Base-by-base conservation (phyloP, 2,888 invertebrate species). In the Barypeithes pellucidus region DNA sequence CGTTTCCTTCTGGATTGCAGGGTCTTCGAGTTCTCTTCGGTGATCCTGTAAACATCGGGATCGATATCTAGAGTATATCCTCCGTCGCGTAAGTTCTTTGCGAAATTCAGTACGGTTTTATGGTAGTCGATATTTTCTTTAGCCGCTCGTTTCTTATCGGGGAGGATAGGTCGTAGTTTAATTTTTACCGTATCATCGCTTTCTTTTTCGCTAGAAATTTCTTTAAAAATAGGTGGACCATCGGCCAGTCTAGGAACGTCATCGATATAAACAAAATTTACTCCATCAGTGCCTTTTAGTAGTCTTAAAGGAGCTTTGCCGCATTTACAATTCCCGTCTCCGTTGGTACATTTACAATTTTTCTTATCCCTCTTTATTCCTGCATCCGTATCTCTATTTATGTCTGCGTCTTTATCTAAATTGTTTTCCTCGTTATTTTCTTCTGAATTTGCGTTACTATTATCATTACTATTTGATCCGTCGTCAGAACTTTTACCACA, bases 51-150 rank as follows among this genome's bases (percentile, higher is more conserved):
- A 9, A 76, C 45, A 18, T 77, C 77, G 7, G 81, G 81, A 20
- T 77, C 76, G 8, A 79, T 50, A 54, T 81, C 80, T 4, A 81
- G 61, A 18, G 72, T 78, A 50, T 79, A 80, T 29, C 76, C 76
- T 7, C 79, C 78, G 60, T 78, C 68, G 39, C 18, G n/a, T 22
- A 74, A 43, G 9, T 4, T 8, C 18, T 41, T 22, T 16, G 9
- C 8, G 8, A 43, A 33, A 36, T 47, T 33, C 12, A 11, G 0
- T 11, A 47, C 8, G 5, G 54, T 9, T 18, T 66, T 29, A 22
- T 52, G 57, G n/a, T 54, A 14, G 14, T 47, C 43, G 3, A 45
- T 65, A 68, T 63, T 74, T 69, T 45, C 73, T 66, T 52, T 39
- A 11, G 43, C 4, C n/a, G 20, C 2, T 22, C 54, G 57, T 57